Evolutionary conservation across 2,113 vertebrate species (phyloP), one percentile per base, ranked within the genome.

Genomic region (Grammomys surdaster): DNA sequence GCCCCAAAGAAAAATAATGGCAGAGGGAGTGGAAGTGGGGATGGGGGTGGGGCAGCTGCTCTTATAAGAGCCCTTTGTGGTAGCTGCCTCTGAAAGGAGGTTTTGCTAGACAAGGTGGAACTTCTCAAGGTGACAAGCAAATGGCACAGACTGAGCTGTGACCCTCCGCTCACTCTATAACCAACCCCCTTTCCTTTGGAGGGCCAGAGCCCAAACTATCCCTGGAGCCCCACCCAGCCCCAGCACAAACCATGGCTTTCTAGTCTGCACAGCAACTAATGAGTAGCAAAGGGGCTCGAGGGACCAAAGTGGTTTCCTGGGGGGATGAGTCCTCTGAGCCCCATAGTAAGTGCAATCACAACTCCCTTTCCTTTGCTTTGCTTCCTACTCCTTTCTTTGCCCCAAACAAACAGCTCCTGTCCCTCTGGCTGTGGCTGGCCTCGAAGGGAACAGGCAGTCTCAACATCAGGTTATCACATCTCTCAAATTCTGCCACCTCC

Each of bases 81-180:
- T 96, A 89, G 95, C 97, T 97, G 97, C 97, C 95, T 95, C 96
- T 96, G 96, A 96, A 97, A 97, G 97, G 96, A 95, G 97, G 97
- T 96, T 98, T 97, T 97, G 93, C 97, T 96, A 97, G 97, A 98
- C 97, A 97, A 97, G 97, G 98, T 97, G 97, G 96, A 94, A 98
- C 97, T 98, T 96, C 96, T 98, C 97, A 97, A 98, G 97, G 97
- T 97, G 97, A 98, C 98, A 98, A 96, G 97, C 97, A 91, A 98
- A 96, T 82, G 96, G 96, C 88, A 90, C 95, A 94, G 97, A 89
- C 96, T 90, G 78, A 95, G 96, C 94, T 86, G 95, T 96, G 98
- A 98, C 97, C 97, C 97, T 96, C 77, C 76, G 69, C 95, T 96
- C 63, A 3, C 93, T 96, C 82, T 85, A 73, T 36, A 93, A 56